Evolutionary conservation across 2,888 invertebrate species (phyloP), one percentile per base, ranked within the genome.

Genomic region (Hoplodrina ambigua): DNA sequence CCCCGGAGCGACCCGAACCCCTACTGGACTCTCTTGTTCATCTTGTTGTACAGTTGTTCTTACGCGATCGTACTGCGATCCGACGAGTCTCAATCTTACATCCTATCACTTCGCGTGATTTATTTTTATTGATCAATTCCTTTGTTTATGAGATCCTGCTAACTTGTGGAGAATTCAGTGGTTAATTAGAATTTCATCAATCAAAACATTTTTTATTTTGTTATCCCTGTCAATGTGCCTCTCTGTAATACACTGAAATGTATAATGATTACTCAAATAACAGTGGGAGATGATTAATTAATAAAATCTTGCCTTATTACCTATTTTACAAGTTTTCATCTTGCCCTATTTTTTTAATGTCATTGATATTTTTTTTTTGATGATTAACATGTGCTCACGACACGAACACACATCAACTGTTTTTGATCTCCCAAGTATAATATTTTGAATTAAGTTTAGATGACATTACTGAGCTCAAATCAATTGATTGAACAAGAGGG

Each of bases 111-210:
- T 71, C 80, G 77, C 78, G 85, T 90, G 86, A 87, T 86, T 91
- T 86, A 88, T 90, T 92, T 92, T 91, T 91, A 91, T 92, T 91
- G 89, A 91, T 91, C 92, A 92, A 92, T 94, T 95, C 95, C 95
- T 96, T 96, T 96, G 96, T 96, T 96, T 95, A 94, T 94, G 91
- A 94, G 92, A 93, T 95, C 95, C 95, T 94, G 95, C 93, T 91
- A 87, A 91, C 90, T 92, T 93, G 94, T 95, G 94, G 94, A 94
- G 91, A 90, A 93, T 94, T 93, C 94, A 93, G 94, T 95, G 94
- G 93, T 95, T 94, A 93, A 95, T 94, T 94, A 94, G 94, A 94
- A 86, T 92, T 94, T 94, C 94, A 93, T 92, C 91, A 94, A 95
- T 94, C 92, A 91, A 90, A 93, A 93, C 93, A 93, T 94, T 95